Conservation (phyloP, 1,140 invertebrate species). For the Caenorhabditis latens region DNA sequence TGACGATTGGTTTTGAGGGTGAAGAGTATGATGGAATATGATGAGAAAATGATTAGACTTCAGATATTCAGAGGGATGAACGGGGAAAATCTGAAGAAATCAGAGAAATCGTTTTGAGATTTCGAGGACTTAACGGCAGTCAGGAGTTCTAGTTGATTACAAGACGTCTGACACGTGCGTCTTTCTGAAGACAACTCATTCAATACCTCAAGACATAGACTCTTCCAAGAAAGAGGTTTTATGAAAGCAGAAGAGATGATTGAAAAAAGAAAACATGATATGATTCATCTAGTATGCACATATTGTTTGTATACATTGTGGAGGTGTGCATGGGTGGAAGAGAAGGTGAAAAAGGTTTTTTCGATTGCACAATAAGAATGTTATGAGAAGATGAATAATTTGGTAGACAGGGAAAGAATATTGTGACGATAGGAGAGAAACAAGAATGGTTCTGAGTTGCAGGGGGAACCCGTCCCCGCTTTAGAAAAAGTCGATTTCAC, state of each 20-base stretch:
- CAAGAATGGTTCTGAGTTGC: too few relatives aligned
- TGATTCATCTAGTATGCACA: constrained; percentile 14
- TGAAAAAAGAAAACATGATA: constrained; percentile 29
- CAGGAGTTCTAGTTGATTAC: too few relatives aligned
- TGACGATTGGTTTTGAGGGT: background rate
- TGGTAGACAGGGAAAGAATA: too few relatives aligned
- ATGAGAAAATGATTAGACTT: background rate
- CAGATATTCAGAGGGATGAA: background rate
- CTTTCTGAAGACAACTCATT: too few relatives aligned
- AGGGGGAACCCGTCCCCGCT: too few relatives aligned
- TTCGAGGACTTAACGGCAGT: too few relatives aligned
- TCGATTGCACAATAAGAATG: background rate
- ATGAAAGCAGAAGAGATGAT: background rate
- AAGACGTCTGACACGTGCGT: too few relatives aligned
- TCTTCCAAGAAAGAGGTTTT: background rate
- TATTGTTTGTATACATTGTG: constrained; percentile 2
- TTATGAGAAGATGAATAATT: constrained; percentile 1
- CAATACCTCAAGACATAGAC: background rate
- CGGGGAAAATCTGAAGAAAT: too few relatives aligned
- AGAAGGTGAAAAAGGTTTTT: background rate
- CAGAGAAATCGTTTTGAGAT: too few relatives aligned
- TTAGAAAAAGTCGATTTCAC: too few relatives aligned
- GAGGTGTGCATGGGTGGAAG: background rate
- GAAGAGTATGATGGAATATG: background rate
- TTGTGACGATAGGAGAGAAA: too few relatives aligned